Evolutionary conservation across 2,888 invertebrate species (phyloP).

Genomic region (Pandemis corylana): DNA sequence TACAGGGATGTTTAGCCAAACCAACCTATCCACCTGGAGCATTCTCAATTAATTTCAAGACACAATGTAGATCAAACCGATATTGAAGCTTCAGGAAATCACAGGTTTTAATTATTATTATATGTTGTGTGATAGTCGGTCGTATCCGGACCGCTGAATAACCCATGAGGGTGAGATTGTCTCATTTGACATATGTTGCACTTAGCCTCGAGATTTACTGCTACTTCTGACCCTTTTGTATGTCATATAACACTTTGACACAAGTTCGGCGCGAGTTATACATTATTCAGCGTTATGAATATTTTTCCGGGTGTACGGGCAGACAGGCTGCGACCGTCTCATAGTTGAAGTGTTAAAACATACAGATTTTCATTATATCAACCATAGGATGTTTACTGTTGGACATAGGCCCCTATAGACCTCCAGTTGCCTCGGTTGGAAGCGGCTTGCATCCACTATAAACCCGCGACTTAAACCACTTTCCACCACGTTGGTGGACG

Average conservation of each 20-base stretch:
- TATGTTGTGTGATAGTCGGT: not conserved
- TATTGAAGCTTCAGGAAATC: not conserved
- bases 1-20: too few species aligned
- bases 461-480: too few species aligned
- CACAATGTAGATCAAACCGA: not conserved
- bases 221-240: slow-evolving; percentile 17
- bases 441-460: too few species aligned
- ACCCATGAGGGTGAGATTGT: slow-evolving; percentile 26
- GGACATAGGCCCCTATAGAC: too few species aligned
- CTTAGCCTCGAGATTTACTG: slow-evolving; percentile 25
- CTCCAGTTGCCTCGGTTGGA: too few species aligned
- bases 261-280: not conserved
- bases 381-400: too few species aligned
- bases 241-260: slow-evolving; percentile 18
- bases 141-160: slow-evolving; percentile 24
- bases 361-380: not conserved
- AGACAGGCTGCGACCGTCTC: not conserved
- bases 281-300: slow-evolving; percentile 12
- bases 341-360: not conserved
- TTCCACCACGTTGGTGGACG: too few species aligned
- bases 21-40: too few species aligned
- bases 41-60: too few species aligned
- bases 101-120: not conserved
- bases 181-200: slow-evolving; percentile 28
- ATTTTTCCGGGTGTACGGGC: not conserved